A percentile compares a stretch with the other conserved stretches of the same genome.
Evolutionary conservation across 2,888 invertebrate genomes (phyloP).

Genomic region (Neoitamus cyanurus): DNA sequence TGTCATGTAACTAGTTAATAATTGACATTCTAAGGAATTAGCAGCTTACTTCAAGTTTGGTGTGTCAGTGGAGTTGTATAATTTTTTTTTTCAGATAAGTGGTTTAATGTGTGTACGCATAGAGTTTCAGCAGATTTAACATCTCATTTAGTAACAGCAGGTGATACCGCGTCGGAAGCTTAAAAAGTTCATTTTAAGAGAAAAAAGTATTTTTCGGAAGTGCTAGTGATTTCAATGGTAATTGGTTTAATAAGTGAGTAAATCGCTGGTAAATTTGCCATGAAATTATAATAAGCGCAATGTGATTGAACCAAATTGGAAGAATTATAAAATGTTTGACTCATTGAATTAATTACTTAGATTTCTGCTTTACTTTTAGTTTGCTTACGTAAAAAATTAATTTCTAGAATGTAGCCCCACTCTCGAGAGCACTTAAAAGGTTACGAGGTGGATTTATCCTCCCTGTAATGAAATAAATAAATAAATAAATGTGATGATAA

Average conservation of each 20-base stretch:
- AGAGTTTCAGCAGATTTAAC: background rate
- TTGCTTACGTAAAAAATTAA: too few species aligned
- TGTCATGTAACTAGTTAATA: constrained; percentile 1
- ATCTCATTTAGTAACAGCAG: background rate
- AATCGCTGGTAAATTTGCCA: background rate
- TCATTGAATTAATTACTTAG: background rate
- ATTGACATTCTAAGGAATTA: background rate
- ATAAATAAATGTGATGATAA: too few species aligned
- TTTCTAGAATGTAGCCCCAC: too few species aligned
- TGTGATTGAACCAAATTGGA: background rate
- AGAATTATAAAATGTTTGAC: background rate
- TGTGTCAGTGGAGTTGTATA: background rate
- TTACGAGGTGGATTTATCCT: too few species aligned
- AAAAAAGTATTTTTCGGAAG: background rate
- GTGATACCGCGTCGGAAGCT: background rate
- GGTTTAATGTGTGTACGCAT: background rate
- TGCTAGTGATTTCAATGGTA: background rate
- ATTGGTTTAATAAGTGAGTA: background rate
- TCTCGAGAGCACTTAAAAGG: too few species aligned
- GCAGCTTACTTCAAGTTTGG: background rate
- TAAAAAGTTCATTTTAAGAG: background rate
- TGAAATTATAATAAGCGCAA: background rate
- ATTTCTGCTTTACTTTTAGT: too few species aligned
- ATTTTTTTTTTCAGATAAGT: background rate
- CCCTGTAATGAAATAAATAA: too few species aligned